Conservation (phyloP, 2,113 vertebrate species). For the Chaetura pelagica region DNA sequence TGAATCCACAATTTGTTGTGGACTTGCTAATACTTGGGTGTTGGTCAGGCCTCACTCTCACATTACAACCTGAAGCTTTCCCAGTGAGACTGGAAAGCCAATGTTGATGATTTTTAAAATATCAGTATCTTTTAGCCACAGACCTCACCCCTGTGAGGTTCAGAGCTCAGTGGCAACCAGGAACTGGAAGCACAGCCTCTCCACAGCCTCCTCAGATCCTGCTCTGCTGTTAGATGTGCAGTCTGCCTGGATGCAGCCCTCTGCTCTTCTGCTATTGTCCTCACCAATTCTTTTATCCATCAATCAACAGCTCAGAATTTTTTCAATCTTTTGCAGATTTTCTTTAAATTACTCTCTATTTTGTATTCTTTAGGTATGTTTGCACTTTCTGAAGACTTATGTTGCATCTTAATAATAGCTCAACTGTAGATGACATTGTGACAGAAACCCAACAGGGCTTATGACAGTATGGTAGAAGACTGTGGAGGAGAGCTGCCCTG, state of each 20-base stretch:
- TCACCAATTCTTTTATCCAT: background rate
- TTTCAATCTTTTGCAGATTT: background rate
- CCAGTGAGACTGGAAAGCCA: background rate
- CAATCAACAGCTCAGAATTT: background rate
- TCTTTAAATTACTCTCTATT: background rate
- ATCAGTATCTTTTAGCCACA: background rate
- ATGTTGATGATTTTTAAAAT: background rate
- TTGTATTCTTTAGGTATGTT: background rate
- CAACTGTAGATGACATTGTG: background rate
- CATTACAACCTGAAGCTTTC: background rate
- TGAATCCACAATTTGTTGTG: background rate
- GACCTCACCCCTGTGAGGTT: accelerated
- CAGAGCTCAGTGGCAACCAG: background rate
- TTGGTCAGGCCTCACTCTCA: background rate
- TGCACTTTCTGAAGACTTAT: background rate
- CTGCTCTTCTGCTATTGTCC: background rate
- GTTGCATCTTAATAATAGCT: background rate
- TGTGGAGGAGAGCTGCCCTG: background rate
- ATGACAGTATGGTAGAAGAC: background rate
- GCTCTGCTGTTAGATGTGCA: background rate
- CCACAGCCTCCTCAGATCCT: background rate
- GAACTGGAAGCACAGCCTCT: background rate
- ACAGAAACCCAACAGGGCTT: background rate
- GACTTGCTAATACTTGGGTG: background rate
- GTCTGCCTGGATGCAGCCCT: background rate